Base-by-base conservation (phyloP, 2,113 vertebrate species). In the Neogobius melanostomus region DNA sequence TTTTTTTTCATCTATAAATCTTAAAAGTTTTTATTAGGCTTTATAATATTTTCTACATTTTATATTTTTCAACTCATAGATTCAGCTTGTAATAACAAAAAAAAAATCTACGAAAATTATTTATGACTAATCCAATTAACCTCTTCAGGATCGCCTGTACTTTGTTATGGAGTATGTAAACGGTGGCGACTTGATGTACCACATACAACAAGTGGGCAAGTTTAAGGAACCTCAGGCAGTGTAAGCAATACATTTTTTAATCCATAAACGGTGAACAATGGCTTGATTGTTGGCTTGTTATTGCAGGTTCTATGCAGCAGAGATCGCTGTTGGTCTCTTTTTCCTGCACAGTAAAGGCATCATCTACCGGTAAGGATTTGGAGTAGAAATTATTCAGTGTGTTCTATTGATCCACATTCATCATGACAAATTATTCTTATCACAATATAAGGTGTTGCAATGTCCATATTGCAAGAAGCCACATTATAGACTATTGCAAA, bases 81-180 rank as follows among this genome's bases (percentile, higher is more conserved):
- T 36, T 36, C 28, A 36, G 28, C 28, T 36, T 36, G 28, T 36
- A 36, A 36, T 36, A 36, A 36, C 28, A 36, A 36, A 36, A 36
- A 1, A 36, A 3, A 36, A 36, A 36, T 36, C 28, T 36, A 5
- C 28, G 0, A 36, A 36, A 4, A 4, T 36, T 2, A 36, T 36
- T 36, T 36, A 36, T 36, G 28, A 36, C 28, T 36, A 36, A 36
- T 36, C 21, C 28, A 36, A 36, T 36, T 36, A 36, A 6, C 54
- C 1, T 45, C 36, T n/a, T 60, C 76, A 98, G 97, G 97, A 98
- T 74, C 96, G 97, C 7, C 93, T 98, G 54, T 98, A 97, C 90
- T 98, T 98, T 65, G 97, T 98, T 75, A 98, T 98, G 97, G 97
- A 98, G 47, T 98, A 97, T 4, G 96, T 98, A 79, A 98, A 94